Percentiles rank a stretch among this genome's conserved stretches.
phyloP scores from a whole-genome alignment of 2,113 vertebrate species.

The Hyaena hyaena region DNA sequence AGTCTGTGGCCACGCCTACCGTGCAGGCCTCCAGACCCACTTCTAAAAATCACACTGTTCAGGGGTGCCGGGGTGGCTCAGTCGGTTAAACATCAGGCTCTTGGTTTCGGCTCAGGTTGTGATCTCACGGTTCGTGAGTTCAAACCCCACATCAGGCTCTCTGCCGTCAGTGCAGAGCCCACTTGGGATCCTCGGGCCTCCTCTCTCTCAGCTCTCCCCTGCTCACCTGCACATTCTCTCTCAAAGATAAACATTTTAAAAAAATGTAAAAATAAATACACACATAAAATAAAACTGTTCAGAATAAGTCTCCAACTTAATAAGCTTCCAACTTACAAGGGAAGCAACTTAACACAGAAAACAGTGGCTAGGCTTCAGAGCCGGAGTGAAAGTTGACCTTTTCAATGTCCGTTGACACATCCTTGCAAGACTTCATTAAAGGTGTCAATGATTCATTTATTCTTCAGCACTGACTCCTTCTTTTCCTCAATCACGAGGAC shows the following conservation, averaged over 20 bases:
- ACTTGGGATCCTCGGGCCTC: too few relatives aligned
- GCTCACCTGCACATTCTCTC: too few relatives aligned
- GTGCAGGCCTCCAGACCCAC: too few relatives aligned
- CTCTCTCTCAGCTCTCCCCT: too few relatives aligned
- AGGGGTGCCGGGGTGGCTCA: neutral
- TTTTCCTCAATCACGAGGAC: conserved; percentile 2
- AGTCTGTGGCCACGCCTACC: neutral
- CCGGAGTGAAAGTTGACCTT: neutral
- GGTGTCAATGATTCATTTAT: neutral
- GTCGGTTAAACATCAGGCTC: too few relatives aligned
- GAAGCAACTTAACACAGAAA: neutral
- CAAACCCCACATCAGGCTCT: too few relatives aligned
- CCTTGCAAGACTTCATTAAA: neutral
- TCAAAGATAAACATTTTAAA: too few relatives aligned
- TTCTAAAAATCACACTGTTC: neutral
- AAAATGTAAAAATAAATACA: too few relatives aligned
- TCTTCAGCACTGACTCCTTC: neutral
- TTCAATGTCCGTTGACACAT: neutral
- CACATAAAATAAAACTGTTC: neutral
- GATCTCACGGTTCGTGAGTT: too few relatives aligned
- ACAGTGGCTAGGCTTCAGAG: neutral
- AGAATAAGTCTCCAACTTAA: neutral
- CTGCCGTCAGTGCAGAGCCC: too few relatives aligned
- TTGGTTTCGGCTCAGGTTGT: too few relatives aligned
- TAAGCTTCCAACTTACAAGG: neutral